These are phyloP conservation scores for Standfussiana lucernea DNA, from an alignment of 2,888 invertebrate species.

Conservation along the genomic window DNA sequence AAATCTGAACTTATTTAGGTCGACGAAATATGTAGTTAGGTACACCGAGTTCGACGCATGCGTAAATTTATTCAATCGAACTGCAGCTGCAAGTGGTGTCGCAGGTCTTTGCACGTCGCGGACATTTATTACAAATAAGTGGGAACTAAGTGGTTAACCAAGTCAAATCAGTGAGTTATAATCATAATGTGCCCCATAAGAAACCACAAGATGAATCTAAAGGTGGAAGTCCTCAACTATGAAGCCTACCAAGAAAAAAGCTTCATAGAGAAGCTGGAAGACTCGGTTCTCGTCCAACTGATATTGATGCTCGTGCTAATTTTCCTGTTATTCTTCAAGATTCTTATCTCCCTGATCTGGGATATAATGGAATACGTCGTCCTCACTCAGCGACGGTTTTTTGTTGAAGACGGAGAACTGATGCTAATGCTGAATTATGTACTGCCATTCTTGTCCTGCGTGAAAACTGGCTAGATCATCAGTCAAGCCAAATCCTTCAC, in stretches of 20 bases:
- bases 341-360: background rate
- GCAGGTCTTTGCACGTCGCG: background rate
- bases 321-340: background rate
- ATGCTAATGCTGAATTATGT: constrained; percentile 16
- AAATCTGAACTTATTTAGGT: constrained; percentile 7
- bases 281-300: constrained; percentile 5
- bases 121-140: background rate
- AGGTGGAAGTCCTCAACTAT: background rate
- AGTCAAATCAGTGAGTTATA: background rate
- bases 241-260: background rate
- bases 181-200: background rate
- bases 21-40: background rate
- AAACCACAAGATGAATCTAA: background rate
- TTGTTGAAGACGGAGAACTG: constrained; percentile 25
- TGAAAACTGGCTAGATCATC: background rate
- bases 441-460: constrained; percentile 21
- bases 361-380: background rate
- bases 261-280: background rate
- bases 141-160: background rate
- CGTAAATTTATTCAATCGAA: constrained; percentile 23
- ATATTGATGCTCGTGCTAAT: constrained; percentile 1
- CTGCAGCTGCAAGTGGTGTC: constrained; percentile 43
- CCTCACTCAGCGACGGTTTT: background rate
- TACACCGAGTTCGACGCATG: constrained; percentile 39
- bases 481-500: background rate